Evolutionary conservation across 2,797 vertebrate species (phyloP), one percentile per base, ranked within the genome.

Genomic region (Capromys pilorides): DNA sequence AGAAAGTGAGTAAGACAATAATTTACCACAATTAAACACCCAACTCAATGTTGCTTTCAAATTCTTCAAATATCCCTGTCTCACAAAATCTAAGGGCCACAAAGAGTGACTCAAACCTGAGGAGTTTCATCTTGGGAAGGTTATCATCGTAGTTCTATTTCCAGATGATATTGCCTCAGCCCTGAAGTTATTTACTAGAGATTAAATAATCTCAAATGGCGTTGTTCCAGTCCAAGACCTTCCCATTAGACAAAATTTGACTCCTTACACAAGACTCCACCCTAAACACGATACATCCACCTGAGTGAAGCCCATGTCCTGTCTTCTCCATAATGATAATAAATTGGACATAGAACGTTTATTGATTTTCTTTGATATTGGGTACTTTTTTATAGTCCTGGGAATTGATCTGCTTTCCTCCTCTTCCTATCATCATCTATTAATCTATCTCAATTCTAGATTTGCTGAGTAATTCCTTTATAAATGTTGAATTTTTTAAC

Each of bases 311-410:
- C 21, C 19, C 2, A 6, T 14, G 14, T 62, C 19, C 31, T 88
- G 22, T 19, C 14, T 84, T 90, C 87, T 54, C 36, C 45, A 71
- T 64, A 59, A 57, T 16, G 11, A 28, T 91, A 54, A 91, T 24
- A 93, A 24, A 86, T 18, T 59, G n/a, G 61, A 77, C 49, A 77
- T 3, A 51, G 31, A 19, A 77, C 5, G 59, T 57, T 51, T 66
- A 86, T 81, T 90, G 36, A 3, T 81, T 75, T 81, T 77, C 59
- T 82, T 41, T 75, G n/a, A 86, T 82, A 67, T 82, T 93, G 51
- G 59, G 6, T 14, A 81, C 36, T 71, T 39, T 69, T 67, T 69
- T 33, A 2, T 33, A 69, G 18, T 36, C 18, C 67, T 69, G 18
- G n/a, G 67, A 69, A 36, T 69, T 36, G n/a, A 69, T 8, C 51